Conservation (phyloP, 1,140 invertebrate species). For the Anagrus nilaparvatae region DNA sequence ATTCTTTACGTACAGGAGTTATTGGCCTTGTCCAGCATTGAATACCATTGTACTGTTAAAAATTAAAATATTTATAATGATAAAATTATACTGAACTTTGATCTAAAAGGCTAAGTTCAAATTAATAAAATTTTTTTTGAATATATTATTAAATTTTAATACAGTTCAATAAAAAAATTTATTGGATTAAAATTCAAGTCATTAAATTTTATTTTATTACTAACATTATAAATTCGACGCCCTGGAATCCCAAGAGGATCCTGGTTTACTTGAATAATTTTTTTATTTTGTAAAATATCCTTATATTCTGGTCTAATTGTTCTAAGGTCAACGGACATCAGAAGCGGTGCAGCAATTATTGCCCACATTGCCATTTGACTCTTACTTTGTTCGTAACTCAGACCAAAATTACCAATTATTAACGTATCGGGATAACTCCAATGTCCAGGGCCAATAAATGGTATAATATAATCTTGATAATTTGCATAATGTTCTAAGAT, state of each 20-base stretch:
- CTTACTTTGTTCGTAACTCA: conserved; percentile 91
- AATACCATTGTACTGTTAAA: conserved; percentile 71
- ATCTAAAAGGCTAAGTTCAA: no score
- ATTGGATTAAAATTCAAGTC: no score
- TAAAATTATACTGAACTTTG: no score
- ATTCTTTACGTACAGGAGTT: conserved; percentile 63
- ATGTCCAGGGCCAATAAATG: conserved; percentile 87
- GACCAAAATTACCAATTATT: conserved; percentile 91
- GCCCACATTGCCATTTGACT: conserved; percentile 98
- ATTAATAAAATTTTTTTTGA: neutral
- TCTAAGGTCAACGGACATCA: conserved; percentile 93
- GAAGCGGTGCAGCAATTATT: conserved; percentile 86
- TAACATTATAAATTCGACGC: conserved; percentile 70
- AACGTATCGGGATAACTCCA: conserved; percentile 99
- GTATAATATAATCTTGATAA: conserved; percentile 81
- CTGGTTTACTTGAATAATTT: conserved; percentile 92
- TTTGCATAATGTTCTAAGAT: conserved; percentile 94
- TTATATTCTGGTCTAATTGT: conserved; percentile 84
- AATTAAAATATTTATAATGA: no score
- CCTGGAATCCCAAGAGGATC: conserved; percentile 88
- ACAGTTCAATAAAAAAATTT: no score
- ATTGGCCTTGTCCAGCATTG: conserved; percentile 88
- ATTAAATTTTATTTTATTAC: no score
- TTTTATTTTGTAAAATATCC: conserved; percentile 85
- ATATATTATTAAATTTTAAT: no score